phyloP scores from a whole-genome alignment of 2,113 vertebrate species.

The Daphoenositta chrysoptera region DNA sequence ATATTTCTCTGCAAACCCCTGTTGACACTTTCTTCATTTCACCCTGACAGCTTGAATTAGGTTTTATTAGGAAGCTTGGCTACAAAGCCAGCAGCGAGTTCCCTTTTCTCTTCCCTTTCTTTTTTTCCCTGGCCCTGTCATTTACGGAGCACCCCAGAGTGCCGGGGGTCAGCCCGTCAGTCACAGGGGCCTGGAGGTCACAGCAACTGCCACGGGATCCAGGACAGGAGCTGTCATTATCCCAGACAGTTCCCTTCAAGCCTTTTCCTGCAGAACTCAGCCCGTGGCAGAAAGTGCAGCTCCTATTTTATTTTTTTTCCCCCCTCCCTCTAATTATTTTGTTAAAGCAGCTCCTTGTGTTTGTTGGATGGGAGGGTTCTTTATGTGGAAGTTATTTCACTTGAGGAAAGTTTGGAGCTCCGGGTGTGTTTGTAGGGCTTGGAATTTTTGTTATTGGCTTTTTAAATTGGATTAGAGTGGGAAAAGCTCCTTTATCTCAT shows the following conservation, averaged over 20 bases:
- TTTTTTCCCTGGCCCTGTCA: neutral
- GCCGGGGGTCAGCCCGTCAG: conserved; percentile 51
- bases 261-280: neutral
- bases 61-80: conserved; percentile 50
- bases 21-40: conserved; percentile 61
- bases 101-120: neutral
- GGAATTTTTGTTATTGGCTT: neutral
- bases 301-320: neutral
- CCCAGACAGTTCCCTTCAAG: neutral
- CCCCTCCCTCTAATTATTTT: neutral
- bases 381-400: neutral
- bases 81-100: conserved; percentile 38
- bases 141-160: conserved; percentile 37
- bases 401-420: neutral
- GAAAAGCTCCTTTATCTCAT: neutral
- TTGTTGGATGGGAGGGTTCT: neutral
- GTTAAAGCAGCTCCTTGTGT: neutral
- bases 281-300: neutral
- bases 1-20: conserved; percentile 33
- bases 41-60: conserved; percentile 63
- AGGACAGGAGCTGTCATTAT: conserved; percentile 30
- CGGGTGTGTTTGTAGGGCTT: fast-evolving
- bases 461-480: neutral
- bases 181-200: conserved; percentile 40
- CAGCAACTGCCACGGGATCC: neutral